A percentile compares a stretch with the other conserved stretches of the same genome.
phyloP scores from a whole-genome alignment of 2,888 invertebrate species.

The Drosophila mulleri region DNA sequence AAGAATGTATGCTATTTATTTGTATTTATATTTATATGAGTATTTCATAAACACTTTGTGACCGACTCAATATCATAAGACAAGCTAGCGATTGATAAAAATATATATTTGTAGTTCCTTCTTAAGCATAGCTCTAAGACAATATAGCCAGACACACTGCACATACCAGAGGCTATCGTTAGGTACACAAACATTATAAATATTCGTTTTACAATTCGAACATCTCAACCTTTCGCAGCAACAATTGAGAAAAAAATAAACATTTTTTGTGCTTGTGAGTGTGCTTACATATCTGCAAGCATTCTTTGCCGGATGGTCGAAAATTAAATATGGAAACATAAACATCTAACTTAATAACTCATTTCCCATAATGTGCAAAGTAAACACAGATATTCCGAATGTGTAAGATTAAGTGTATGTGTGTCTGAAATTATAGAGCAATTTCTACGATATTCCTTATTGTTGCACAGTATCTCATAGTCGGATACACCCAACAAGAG shows the following conservation, averaged over 20 bases:
- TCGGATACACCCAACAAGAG: background rate
- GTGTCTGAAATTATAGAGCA: background rate
- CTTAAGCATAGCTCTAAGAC: constrained; percentile 4
- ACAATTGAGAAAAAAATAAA: constrained; percentile 3
- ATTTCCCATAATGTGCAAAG: background rate
- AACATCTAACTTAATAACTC: background rate
- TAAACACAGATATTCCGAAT: background rate
- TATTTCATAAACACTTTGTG: background rate
- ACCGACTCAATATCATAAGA: background rate
- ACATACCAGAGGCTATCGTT: background rate
- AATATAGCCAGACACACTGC: background rate
- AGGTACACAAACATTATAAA: constrained; percentile 1
- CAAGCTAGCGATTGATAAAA: background rate
- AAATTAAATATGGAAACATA: background rate
- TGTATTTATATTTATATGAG: background rate
- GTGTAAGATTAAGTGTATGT: background rate
- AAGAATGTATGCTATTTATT: too few species aligned
- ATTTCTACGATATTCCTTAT: too few species aligned
- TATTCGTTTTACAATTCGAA: background rate
- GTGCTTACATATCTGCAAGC: constrained; percentile 4
- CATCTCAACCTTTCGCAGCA: background rate
- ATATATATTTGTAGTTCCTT: background rate
- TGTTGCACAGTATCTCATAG: background rate
- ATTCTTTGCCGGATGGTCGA: background rate
- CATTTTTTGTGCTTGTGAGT: too few species aligned